Conservation (phyloP, 2,888 invertebrate species). For the Cerastis leucographa region DNA sequence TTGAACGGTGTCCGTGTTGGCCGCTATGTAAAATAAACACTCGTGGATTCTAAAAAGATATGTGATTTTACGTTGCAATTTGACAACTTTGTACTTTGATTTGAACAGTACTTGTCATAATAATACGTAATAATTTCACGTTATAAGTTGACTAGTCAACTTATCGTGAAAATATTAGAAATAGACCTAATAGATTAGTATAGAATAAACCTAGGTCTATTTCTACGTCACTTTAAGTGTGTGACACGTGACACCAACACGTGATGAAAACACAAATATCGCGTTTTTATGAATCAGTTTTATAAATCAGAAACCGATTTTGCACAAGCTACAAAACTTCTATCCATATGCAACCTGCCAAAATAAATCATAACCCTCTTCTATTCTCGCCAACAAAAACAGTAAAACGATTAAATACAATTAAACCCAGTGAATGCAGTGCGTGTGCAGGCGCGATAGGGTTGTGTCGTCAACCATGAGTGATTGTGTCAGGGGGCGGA, state of each 20-base stretch:
- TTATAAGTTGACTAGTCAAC: no score
- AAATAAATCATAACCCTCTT: slow-evolving; percentile 60
- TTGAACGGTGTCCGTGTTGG: background rate
- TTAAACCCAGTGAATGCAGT: slow-evolving; percentile 62
- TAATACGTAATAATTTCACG: no score
- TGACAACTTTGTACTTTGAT: no score
- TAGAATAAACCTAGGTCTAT: no score
- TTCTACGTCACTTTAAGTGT: no score
- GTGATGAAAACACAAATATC: background rate
- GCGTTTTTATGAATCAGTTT: no score
- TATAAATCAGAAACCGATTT: background rate
- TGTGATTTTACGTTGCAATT: background rate
- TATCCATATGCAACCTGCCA: slow-evolving; percentile 15
- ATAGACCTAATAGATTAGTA: no score
- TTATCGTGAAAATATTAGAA: no score
- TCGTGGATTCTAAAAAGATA: background rate
- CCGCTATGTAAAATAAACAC: background rate
- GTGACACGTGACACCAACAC: background rate
- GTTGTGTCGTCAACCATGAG: slow-evolving; percentile 66
- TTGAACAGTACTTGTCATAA: background rate
- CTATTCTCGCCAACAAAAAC: slow-evolving; percentile 44
- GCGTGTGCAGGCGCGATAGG: slow-evolving; percentile 69
- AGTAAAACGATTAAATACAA: slow-evolving; percentile 63
- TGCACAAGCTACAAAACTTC: background rate
- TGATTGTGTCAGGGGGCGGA: slow-evolving; percentile 53